Base-by-base conservation (phyloP, 2,888 invertebrate genomes). In the Chaitophorus viminalis region DNA sequence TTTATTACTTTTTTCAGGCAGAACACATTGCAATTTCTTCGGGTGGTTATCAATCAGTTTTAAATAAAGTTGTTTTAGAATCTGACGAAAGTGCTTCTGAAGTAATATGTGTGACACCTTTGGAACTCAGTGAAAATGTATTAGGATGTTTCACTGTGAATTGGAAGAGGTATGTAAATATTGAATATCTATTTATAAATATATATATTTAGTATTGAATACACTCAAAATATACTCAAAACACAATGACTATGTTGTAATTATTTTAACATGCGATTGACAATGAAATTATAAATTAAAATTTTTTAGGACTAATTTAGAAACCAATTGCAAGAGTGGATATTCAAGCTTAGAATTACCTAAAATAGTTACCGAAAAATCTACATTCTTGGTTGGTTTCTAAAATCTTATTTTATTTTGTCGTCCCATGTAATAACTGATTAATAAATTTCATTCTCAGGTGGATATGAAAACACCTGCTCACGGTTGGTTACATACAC, bases 401-500 rank as follows among this genome's bases (percentile, higher is more conserved):
- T 65, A 46, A 68, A 5, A 46, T 39, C 84, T 93, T 94, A 29
- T 81, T 94, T 94, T 89, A 93, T 93, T 93, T 94, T 0, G 94
- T 89, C 3, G n/a, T 25, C n/a, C n/a, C 46, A 14, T 46, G 14
- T 46, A 46, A 5, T 31, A 46, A 52, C 0, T 52, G 9, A 52
- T 52, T 25, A 31, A 84, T 77, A 6, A 21, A 77, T 70, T 36
- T 87, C 14, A 8, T 74, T 81, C 92, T 72, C 91, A 91, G 54
- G 91, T 91, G 11, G 90, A 90, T 25, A 90, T 92, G 88, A 90
- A 91, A 77, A 90, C 92, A 65, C 96, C 96, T n/a, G 94, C 96
- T 76, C 94, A 94, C 89, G 96, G 96, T 9, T 94, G 94, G 90
- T 94, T 96, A 33, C 93, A 95, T 89, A 94, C 94, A 39, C 95